Base-by-base conservation (phyloP, 2,113 vertebrate species). In the Rafetus swinhoei region DNA sequence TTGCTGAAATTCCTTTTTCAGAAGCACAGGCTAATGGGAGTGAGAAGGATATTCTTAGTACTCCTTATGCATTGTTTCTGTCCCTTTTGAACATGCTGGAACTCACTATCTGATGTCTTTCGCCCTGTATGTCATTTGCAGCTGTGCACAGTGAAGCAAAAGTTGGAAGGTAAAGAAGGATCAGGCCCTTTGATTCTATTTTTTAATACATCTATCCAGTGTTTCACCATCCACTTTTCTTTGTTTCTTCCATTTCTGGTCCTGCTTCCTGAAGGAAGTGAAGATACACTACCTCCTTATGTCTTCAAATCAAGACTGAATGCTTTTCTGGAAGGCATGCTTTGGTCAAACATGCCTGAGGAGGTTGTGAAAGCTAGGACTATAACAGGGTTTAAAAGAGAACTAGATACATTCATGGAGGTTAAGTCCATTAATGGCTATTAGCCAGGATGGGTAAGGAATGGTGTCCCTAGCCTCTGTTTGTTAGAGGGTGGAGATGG, bases 1-100 rank as follows among this genome's bases (percentile, higher is more conserved):
- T 19, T 81, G 90, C 77, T 81, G 74, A 92, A 79, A 88, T 82
- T 82, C 45, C 81, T 92, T 87, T 94, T 84, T 79, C 53, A 56
- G 93, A 79, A 92, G 85, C 52, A 91, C 0, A 76, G 15, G 85
- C 35, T 0, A 1, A 80, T 69, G n/a, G 35, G 14, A 88, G 54
- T 81, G 39, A 39, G 14, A 86, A 76, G 29, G 53, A 72, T 69
- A 35, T 86, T 32, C 45, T 90, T 92, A 55, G 3, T 35, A 62
- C 1, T 5, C 45, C 69, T 4, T 11, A 29, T 29, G 54, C 72
- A 81, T 69, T 93, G 93, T 87, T 87, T 18, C 25, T 69, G 2
- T 32, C 54, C 69, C 79, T 74, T 91, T 88, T 85, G 8, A 91
- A 85, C 1, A 62, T 29, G 18, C 90, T 32, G 62, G 79, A 82